Base-by-base conservation (phyloP, 2,888 invertebrate genomes). In the Rutpela maculata region DNA sequence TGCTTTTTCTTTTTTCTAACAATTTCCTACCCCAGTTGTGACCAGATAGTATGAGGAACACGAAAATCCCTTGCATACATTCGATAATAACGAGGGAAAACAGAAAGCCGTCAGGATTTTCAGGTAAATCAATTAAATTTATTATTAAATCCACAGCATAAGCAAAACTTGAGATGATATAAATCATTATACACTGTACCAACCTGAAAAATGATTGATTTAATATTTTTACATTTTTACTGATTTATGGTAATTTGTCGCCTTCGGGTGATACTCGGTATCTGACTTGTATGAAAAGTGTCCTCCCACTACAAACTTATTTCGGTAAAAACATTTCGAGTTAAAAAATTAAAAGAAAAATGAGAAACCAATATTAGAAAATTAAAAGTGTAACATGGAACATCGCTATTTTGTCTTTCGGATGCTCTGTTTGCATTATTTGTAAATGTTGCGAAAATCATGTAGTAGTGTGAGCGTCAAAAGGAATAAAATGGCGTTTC, bases 161-260 rank as follows among this genome's bases (percentile, higher is more conserved):
- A 43, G 43, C 38, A 18, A 71, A 22, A 43, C 22, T 50, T 50
- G 22, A 22, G 11, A 79, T 77, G 17, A 76, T 31, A 56, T 70
- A 75, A 38, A 80, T 78, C 57, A 80, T 74, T 35, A 78, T 57
- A 43, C 76, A 79, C 7, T 79, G 78, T 62, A 78, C 65, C 35
- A 74, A 80, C 56, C 81, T 82, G 76, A 69, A 79, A 79, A 69
- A 66, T 59, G 22, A 59, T 43, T 55, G n/a, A 18, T 69, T 66
- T 38, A 66, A 67, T 43, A 55, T 55, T 62, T n/a, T 35, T 43
- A 60, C 6, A 63, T 17, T 63, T 56, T 66, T 66, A 66, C 65
- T 50, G 50, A 66, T 43, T 12, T 43, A 38, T 38, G 38, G 38
- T 2, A 5, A 22, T 60, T 59, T 19, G 0, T 2, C 4, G 4